Conservation (phyloP, 2,888 invertebrate genomes). For the Cephus pygmeus region DNA sequence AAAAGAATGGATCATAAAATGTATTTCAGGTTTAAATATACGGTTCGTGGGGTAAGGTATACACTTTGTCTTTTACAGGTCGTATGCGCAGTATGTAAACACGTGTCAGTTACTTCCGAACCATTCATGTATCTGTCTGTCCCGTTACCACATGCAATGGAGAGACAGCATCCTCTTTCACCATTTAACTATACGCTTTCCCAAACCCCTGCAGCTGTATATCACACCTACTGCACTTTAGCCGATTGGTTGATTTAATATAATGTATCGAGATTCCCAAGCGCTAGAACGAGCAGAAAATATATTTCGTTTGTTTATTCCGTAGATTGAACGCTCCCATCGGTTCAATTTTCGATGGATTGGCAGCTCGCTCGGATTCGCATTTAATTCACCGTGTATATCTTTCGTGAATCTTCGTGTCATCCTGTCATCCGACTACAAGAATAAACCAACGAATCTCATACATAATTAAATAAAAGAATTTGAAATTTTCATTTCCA, state of each 20-base stretch:
- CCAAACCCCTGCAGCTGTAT: too few relatives aligned
- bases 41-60: neutral
- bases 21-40: constrained; percentile 16
- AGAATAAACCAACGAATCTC: too few relatives aligned
- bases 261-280: constrained; percentile 23
- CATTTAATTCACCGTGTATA: too few relatives aligned
- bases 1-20: neutral
- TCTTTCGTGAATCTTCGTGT: too few relatives aligned
- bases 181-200: too few relatives aligned
- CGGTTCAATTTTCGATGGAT: too few relatives aligned
- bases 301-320: constrained; percentile 27
- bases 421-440: too few relatives aligned
- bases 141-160: constrained; percentile 73
- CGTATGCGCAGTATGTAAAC: constrained; percentile 71
- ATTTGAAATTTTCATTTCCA: too few relatives aligned
- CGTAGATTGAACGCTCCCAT: too few relatives aligned
- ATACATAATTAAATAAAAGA: too few relatives aligned
- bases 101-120: constrained; percentile 74
- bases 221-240: constrained; percentile 19
- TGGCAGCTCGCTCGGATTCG: too few relatives aligned
- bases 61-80: constrained; percentile 64
- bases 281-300: constrained; percentile 19
- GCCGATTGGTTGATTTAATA: constrained; percentile 29
- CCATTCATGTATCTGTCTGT: constrained; percentile 78
- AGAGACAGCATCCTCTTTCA: constrained; percentile 62